Conservation (phyloP, 1,140 invertebrate genomes). For the Pseudomyrmex gracilis region DNA sequence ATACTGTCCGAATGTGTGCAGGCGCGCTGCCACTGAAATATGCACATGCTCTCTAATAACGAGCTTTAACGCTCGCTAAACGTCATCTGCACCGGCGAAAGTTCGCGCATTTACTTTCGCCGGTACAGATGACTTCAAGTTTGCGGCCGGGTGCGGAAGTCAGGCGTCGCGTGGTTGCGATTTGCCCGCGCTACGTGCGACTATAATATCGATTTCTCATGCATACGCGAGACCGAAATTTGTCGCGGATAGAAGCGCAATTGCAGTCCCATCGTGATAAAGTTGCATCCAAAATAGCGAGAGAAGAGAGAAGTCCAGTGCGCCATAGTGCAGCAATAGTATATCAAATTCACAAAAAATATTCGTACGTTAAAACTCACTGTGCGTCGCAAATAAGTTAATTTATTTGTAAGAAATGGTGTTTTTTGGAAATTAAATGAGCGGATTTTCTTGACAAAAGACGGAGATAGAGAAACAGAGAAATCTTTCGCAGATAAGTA, state of each 20-base stretch:
- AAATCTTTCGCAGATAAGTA: constrained; percentile 43
- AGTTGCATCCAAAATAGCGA: neutral
- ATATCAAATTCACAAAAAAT: neutral
- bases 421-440: neutral
- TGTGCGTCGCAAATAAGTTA: too few relatives aligned
- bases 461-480: neutral
- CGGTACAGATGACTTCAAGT: constrained; percentile 50
- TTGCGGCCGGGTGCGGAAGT: constrained; percentile 35
- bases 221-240: neutral
- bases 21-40: constrained; percentile 35
- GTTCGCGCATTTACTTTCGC: constrained; percentile 54
- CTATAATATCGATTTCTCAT: constrained; percentile 33
- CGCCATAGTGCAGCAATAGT: neutral
- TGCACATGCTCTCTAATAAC: constrained; percentile 42
- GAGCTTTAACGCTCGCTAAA: constrained; percentile 46
- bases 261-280: constrained; percentile 1
- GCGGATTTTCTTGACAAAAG: neutral
- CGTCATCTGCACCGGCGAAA: constrained; percentile 45
- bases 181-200: constrained; percentile 1
- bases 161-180: constrained; percentile 17
- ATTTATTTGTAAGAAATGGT: too few relatives aligned
- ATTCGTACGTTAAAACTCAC: too few relatives aligned
- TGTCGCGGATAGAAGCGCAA: neutral
- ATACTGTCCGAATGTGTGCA: constrained; percentile 28
- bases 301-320: neutral